Evolutionary conservation across 2,113 vertebrate genomes (phyloP).

Genomic region (Calidris pygmaea): DNA sequence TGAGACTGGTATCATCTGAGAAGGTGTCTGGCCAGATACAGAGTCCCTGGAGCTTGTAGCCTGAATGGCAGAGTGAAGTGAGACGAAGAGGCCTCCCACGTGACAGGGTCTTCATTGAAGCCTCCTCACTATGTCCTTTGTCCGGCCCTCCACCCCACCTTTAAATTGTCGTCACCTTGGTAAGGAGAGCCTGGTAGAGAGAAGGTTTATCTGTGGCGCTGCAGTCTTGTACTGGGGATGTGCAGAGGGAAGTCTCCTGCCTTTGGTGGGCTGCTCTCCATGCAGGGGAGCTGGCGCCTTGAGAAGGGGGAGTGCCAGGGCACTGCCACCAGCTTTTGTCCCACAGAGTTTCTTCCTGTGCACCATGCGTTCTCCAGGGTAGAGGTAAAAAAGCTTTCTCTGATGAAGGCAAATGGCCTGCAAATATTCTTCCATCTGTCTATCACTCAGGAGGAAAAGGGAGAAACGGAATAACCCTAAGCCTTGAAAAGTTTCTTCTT

Average conservation of each 20-base stretch:
- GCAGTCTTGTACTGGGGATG: neutral
- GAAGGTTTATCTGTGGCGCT: neutral
- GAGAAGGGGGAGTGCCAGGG: neutral
- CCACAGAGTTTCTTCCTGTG: neutral
- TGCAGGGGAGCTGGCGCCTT: accelerated
- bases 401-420: neutral
- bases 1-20: neutral
- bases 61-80: neutral
- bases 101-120: neutral
- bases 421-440: neutral
- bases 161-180: neutral
- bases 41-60: neutral
- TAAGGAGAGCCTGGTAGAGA: neutral
- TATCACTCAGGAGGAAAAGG: neutral
- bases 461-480: neutral
- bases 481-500: neutral
- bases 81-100: neutral
- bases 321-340: neutral
- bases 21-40: neutral
- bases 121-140: neutral
- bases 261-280: neutral
- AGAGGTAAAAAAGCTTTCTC: neutral
- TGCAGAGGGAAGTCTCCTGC: neutral
- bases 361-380: accelerated
- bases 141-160: neutral